Conservation (phyloP, 2,888 invertebrate species). For the Penaeus monodon region DNA sequence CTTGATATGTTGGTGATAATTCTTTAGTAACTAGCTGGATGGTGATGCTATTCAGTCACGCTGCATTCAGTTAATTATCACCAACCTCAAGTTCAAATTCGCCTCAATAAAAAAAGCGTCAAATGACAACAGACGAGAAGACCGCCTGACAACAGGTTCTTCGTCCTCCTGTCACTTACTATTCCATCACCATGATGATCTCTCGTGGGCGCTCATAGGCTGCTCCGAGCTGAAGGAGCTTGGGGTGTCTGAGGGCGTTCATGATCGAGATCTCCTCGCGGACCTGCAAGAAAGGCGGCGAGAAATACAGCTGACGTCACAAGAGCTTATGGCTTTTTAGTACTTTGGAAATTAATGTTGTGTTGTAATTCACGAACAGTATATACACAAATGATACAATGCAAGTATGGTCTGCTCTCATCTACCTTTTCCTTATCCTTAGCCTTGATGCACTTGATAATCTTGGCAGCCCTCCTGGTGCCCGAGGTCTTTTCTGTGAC, state of each 20-base stretch:
- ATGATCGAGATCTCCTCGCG: constrained; percentile 88
- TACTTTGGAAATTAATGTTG: no score
- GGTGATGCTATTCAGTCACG: no score
- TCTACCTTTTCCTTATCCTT: constrained; percentile 80
- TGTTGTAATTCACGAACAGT: no score
- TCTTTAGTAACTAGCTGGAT: no score
- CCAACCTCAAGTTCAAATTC: no score
- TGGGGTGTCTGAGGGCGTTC: constrained; percentile 85
- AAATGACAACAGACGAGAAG: no score
- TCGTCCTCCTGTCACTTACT: constrained; percentile 76
- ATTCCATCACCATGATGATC: constrained; percentile 90
- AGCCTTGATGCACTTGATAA: constrained; percentile 80
- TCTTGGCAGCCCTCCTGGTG: constrained; percentile 84
- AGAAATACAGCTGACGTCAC: no score
- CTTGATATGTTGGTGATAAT: no score
- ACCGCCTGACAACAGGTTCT: not conserved
- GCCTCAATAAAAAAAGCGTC: no score
- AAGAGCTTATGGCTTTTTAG: no score
- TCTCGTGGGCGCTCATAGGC: constrained; percentile 84
- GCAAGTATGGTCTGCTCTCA: not conserved
- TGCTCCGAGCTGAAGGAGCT: constrained; percentile 85
- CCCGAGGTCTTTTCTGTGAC: constrained; percentile 78
- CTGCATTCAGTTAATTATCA: no score
- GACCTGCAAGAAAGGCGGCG: constrained; percentile 68
- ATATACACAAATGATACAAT: no score